phyloP scores from a whole-genome alignment of 1,140 invertebrate species.

The Papilio machaon region DNA sequence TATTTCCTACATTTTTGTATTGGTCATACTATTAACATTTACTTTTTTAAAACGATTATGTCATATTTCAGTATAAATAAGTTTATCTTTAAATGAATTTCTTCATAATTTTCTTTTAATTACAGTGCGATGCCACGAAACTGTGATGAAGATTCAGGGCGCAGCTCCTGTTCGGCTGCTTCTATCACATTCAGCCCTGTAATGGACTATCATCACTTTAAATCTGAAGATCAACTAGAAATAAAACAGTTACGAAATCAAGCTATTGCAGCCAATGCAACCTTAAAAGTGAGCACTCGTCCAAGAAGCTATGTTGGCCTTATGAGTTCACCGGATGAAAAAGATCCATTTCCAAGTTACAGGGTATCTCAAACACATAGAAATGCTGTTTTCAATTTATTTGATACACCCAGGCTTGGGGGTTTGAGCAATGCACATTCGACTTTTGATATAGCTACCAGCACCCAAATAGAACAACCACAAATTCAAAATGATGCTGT shows the following conservation, averaged over 20 bases:
- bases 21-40: neutral
- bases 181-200: constrained; percentile 66
- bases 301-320: constrained; percentile 72
- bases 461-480: constrained; percentile 73
- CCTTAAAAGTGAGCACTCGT: constrained; percentile 72
- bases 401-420: constrained; percentile 69
- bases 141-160: constrained; percentile 78
- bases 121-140: constrained; percentile 67
- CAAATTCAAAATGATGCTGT: constrained; percentile 58
- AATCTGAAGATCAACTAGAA: constrained; percentile 44
- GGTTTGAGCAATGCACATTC: constrained; percentile 80
- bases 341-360: constrained; percentile 75
- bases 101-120: constrained; percentile 30
- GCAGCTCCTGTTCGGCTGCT: constrained; percentile 77
- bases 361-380: constrained; percentile 57
- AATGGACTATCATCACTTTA: constrained; percentile 55
- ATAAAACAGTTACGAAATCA: constrained; percentile 55
- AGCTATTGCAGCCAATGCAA: constrained; percentile 77
- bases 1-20: constrained; percentile 15
- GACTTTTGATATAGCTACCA: constrained; percentile 74
- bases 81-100: neutral
- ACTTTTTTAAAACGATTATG: neutral
- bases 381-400: constrained; percentile 65
- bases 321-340: constrained; percentile 75
- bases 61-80: neutral